phyloP scores from a whole-genome alignment of 1,140 invertebrate genomes.

The Pristionchus pacificus region DNA sequence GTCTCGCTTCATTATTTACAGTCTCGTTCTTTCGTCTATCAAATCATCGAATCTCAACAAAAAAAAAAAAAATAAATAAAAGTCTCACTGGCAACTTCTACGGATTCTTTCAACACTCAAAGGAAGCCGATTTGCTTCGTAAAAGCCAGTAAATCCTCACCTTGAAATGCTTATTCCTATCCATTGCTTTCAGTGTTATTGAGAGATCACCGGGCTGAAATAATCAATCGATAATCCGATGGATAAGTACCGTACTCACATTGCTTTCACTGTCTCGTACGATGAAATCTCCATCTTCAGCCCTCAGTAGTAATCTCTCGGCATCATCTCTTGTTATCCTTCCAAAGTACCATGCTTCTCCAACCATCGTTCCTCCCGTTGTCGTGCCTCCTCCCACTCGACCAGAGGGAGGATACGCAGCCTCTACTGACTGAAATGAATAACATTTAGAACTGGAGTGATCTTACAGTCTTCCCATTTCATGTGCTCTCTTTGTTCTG shows the following conservation, averaged over 20 bases:
- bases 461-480: too few relatives aligned
- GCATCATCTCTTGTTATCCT: constrained; percentile 87
- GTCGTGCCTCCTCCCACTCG: constrained; percentile 51
- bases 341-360: constrained; percentile 93
- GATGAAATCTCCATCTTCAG: constrained; percentile 93
- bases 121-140: not conserved
- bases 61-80: constrained; percentile 3
- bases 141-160: constrained; percentile 61
- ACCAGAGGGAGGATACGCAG: too few relatives aligned
- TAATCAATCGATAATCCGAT: constrained; percentile 20
- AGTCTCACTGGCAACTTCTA: not conserved
- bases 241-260: constrained; percentile 67
- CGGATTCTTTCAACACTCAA: not conserved
- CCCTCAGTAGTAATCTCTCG: constrained; percentile 86
- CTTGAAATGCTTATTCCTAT: constrained; percentile 96
- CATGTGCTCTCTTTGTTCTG: too few relatives aligned
- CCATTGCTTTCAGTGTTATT: constrained; percentile 92
- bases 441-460: too few relatives aligned
- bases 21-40: too few relatives aligned
- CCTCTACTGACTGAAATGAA: too few relatives aligned
- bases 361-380: constrained; percentile 56
- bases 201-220: constrained; percentile 91
- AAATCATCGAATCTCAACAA: constrained; percentile 1
- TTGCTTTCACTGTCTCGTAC: constrained; percentile 97
- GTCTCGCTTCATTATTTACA: too few relatives aligned